Conservation (phyloP, 2,113 vertebrate genomes). For the Sminthopsis crassicaudata region DNA sequence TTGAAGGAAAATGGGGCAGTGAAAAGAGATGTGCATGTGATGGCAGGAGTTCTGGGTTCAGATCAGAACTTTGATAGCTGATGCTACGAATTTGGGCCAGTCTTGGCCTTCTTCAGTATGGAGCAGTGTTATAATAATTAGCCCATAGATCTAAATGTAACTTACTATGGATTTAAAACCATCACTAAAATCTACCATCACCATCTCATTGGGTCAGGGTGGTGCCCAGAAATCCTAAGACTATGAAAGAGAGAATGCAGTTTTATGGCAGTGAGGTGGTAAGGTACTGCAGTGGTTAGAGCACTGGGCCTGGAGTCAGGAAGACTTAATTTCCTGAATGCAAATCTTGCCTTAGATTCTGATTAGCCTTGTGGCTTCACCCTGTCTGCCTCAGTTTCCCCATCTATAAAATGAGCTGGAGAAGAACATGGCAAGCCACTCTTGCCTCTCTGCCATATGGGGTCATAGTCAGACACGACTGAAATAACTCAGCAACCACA, state of each 20-base stretch:
- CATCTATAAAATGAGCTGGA: not conserved
- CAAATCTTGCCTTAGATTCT: not conserved
- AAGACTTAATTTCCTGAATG: not conserved
- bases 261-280: not conserved
- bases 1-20: not conserved
- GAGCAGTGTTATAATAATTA: not conserved
- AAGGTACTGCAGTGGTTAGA: not conserved
- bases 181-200: not conserved
- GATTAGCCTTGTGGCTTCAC: not conserved
- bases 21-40: not conserved
- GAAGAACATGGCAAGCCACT: not conserved
- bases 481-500: not conserved
- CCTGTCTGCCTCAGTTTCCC: too few relatives aligned
- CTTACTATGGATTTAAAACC: not conserved
- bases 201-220: not conserved
- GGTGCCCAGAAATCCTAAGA: not conserved
- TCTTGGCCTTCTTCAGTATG: not conserved
- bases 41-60: not conserved
- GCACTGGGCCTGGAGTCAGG: too few relatives aligned
- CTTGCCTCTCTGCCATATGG: not conserved
- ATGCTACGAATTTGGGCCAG: not conserved
- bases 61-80: not conserved
- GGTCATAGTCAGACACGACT: not conserved
- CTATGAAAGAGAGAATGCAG: not conserved
- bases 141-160: not conserved